Conservation (phyloP, 2,113 vertebrate genomes). For the Poeciliopsis turrubarensis region DNA sequence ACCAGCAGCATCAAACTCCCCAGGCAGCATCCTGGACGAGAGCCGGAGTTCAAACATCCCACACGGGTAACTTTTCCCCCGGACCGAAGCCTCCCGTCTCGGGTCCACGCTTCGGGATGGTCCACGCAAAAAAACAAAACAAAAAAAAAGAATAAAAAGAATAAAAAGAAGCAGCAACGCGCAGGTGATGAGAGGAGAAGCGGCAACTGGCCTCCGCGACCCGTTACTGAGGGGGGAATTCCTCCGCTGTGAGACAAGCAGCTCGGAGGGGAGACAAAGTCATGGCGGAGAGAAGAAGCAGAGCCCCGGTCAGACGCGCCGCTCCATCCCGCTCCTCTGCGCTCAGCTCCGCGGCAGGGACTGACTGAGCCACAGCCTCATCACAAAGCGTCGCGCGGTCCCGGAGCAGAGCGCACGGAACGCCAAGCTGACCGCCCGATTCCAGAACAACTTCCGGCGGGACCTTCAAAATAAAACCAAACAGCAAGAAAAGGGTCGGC, state of each 20-base stretch:
- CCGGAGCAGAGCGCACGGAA: neutral
- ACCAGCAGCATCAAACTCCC: slow-evolving; percentile 36
- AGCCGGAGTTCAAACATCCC: slow-evolving; percentile 21
- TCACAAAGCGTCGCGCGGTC: neutral
- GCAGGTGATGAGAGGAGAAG: slow-evolving; percentile 49
- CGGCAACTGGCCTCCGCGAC: neutral
- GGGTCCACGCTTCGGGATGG: neutral
- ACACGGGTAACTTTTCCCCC: slow-evolving; percentile 29
- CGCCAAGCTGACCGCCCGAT: no score
- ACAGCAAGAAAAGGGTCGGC: no score
- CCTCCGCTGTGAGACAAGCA: no score
- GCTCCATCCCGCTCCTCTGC: neutral
- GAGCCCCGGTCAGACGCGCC: neutral
- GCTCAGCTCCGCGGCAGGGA: neutral
- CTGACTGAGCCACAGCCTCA: neutral
- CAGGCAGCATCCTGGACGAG: slow-evolving; percentile 54
- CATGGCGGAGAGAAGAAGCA: neutral
- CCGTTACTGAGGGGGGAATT: no score
- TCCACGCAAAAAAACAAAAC: neutral
- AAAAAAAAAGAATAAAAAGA: no score
- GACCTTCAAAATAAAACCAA: slow-evolving; percentile 41
- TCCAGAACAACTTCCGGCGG: fast-evolving
- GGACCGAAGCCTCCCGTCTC: neutral
- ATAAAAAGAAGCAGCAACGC: neutral
- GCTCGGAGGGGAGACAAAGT: neutral